Conservation (phyloP, 2,888 invertebrate genomes). For the Mythimna pallens region DNA sequence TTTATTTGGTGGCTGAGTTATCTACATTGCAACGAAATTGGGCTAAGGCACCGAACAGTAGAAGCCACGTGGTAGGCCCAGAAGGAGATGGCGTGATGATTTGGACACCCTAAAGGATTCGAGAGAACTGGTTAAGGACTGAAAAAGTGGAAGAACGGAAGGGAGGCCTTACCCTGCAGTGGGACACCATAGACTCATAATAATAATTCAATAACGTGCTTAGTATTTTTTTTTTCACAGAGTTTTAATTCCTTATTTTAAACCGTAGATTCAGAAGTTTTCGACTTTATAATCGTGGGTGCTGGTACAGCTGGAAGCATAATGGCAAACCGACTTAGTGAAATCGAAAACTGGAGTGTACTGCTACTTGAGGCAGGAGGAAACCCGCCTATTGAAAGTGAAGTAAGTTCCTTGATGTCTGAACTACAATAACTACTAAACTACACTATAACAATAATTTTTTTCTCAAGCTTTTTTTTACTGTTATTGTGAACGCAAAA, state of each 20-base stretch:
- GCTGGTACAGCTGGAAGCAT: constrained; percentile 65
- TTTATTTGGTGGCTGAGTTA: too few relatives aligned
- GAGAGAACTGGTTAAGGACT: too few relatives aligned
- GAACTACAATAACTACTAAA: neutral
- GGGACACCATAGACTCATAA: neutral
- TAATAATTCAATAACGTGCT: neutral
- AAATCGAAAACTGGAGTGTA: constrained; percentile 57
- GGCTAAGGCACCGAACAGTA: too few relatives aligned
- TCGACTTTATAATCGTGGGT: constrained; percentile 66
- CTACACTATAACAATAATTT: too few relatives aligned
- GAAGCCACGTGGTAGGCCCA: too few relatives aligned
- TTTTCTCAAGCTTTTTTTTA: neutral
- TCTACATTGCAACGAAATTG: too few relatives aligned
- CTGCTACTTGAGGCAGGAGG: constrained; percentile 66
- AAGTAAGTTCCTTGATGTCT: constrained; percentile 87
- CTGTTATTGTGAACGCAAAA: neutral
- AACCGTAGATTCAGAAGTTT: constrained; percentile 45
- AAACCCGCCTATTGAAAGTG: constrained; percentile 81
- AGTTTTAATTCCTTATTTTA: neutral
- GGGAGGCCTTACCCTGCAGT: too few relatives aligned
- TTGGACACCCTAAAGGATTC: too few relatives aligned
- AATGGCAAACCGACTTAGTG: constrained; percentile 63
- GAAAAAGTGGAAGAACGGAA: too few relatives aligned
- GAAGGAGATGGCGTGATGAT: too few relatives aligned
- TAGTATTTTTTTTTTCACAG: neutral